Conservation (phyloP, 1,140 invertebrate species). For the Platorchestia sp. region DNA sequence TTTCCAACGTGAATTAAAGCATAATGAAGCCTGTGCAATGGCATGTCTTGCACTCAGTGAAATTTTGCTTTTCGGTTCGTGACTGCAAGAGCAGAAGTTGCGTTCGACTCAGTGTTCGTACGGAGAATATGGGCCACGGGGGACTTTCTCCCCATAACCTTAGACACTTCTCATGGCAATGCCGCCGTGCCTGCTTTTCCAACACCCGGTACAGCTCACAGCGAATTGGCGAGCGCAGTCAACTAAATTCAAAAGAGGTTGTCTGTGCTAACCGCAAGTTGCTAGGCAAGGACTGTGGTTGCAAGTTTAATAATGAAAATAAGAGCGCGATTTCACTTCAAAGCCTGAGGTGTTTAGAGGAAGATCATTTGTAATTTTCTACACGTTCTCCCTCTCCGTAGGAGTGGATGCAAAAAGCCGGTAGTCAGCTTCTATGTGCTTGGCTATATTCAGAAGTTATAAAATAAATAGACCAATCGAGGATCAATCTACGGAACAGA, state of each 20-base stretch:
- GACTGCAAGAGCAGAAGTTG: background rate
- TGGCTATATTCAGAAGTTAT: background rate
- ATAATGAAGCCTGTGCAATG: background rate
- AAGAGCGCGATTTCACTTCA: background rate
- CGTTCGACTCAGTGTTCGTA: background rate
- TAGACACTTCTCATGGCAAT: conserved; percentile 39
- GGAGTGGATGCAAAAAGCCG: background rate
- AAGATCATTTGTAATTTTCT: background rate
- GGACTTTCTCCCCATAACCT: conserved; percentile 47
- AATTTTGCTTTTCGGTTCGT: conserved; percentile 30
- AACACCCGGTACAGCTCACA: background rate
- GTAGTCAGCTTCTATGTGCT: background rate
- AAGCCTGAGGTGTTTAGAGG: background rate
- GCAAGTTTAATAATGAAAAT: background rate
- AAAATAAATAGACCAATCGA: background rate
- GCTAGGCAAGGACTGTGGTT: background rate
- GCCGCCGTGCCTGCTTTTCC: conserved; percentile 15
- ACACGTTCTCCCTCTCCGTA: background rate
- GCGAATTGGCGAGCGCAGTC: background rate
- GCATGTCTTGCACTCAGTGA: background rate
- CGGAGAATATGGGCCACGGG: conserved; percentile 28
- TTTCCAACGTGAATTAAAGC: background rate
- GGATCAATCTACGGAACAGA: background rate
- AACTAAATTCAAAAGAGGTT: background rate
- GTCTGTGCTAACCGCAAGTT: background rate